Evolutionary conservation across 2,797 vertebrate species (phyloP).

Genomic region (Megaceryle alcyon): DNA sequence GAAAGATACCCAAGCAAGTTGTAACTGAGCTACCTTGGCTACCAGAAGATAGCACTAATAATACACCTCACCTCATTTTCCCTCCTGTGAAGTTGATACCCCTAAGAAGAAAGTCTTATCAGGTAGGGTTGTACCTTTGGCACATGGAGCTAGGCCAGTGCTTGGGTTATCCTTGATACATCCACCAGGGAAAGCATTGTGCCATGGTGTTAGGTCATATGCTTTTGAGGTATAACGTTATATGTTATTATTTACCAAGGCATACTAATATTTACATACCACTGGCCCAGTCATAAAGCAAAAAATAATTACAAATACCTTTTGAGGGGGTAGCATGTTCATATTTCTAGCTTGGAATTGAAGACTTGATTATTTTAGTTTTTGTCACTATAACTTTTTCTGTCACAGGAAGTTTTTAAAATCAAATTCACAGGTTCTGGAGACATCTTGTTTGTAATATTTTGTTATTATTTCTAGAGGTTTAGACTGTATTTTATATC

Average conservation of each 20-base stretch:
- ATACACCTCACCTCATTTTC: accelerated
- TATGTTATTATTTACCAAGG: neutral
- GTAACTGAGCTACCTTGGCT: neutral
- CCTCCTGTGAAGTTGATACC: neutral
- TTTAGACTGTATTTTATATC: neutral
- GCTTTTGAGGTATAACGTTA: neutral
- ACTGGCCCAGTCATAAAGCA: neutral
- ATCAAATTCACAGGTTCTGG: neutral
- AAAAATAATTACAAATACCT: neutral
- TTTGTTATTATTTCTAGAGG: neutral
- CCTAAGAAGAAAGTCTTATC: neutral
- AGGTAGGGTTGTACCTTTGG: neutral
- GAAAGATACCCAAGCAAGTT: neutral
- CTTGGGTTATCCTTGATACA: neutral
- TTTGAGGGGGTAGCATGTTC: neutral
- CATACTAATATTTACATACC: no score
- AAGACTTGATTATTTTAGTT: neutral
- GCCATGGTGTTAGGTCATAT: accelerated
- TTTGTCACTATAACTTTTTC: neutral
- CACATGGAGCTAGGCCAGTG: no score
- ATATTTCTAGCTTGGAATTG: neutral
- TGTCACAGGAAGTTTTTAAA: neutral
- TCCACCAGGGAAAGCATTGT: neutral
- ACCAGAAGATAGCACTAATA: neutral
- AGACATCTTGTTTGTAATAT: neutral